A percentile compares a stretch with the other conserved stretches of the same genome.
Conservation (phyloP, 2,888 invertebrate genomes). For the Deroplatys truncata region DNA sequence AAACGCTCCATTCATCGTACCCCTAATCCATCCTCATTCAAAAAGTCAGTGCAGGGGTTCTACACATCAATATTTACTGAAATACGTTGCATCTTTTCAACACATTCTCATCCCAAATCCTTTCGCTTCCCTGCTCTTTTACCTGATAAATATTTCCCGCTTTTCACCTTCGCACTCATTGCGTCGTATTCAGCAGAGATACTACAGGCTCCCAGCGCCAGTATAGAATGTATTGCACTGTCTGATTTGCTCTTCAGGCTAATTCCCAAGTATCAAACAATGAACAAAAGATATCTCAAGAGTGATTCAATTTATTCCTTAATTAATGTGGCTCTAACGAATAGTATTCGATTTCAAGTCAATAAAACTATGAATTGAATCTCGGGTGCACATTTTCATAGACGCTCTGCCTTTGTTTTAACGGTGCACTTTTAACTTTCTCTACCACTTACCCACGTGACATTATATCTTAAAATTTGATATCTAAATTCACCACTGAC, state of each 20-base stretch:
- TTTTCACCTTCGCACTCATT: neutral
- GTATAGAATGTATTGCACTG: neutral
- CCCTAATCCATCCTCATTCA: neutral
- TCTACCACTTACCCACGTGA: no score
- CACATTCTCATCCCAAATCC: neutral
- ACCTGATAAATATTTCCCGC: neutral
- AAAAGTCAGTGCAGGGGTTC: neutral
- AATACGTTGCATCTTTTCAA: neutral
- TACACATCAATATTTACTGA: neutral
- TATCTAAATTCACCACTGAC: no score
- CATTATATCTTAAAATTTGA: no score
- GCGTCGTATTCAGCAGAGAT: neutral
- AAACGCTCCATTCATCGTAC: neutral
- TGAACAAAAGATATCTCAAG: no score
- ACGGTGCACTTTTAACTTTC: no score
- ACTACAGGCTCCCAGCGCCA: neutral
- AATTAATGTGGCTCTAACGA: no score
- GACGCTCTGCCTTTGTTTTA: no score
- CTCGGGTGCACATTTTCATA: no score
- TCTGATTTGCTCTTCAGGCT: neutral
- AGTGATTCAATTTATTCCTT: no score
- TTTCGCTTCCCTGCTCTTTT: neutral
- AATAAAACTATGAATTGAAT: no score
- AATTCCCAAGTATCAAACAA: neutral
- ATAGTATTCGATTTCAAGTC: no score